Conservation (phyloP, 37 sponge, comb jelly and placozoan species). For the Petrosia ficiformis region DNA sequence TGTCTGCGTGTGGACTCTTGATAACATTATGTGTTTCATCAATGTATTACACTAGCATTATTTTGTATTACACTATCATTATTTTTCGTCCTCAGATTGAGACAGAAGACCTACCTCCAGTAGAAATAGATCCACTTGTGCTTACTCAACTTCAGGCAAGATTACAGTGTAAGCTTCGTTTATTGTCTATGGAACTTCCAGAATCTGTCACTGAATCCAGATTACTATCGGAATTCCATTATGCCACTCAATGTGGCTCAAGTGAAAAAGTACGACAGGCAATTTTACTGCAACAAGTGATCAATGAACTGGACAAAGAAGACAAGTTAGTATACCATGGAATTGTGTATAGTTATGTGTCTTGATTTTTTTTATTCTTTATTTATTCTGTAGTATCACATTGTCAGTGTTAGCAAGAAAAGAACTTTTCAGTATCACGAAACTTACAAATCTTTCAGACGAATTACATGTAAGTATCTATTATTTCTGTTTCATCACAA, state of each 20-base stretch:
- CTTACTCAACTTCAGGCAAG: neutral
- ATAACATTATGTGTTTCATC: neutral
- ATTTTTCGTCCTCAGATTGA: neutral
- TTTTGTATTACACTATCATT: neutral
- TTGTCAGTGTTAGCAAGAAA: conserved; percentile 17
- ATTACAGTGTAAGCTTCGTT: neutral
- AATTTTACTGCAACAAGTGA: conserved; percentile 12
- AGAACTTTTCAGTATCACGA: conserved; percentile 5
- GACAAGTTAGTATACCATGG: conserved; percentile 8
- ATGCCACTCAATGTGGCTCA: conserved; percentile 6
- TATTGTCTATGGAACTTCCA: neutral
- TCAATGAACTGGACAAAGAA: neutral
- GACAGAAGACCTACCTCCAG: conserved; percentile 6
- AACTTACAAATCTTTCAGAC: neutral
- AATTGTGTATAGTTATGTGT: neutral
- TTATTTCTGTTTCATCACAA: neutral
- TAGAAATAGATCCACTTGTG: neutral
- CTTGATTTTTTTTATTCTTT: neutral
- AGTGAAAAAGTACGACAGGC: conserved; percentile 2
- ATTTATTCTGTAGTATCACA: neutral
- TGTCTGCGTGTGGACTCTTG: too few species aligned
- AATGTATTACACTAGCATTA: neutral
- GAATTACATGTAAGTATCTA: neutral
- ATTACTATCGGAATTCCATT: neutral
- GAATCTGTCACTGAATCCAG: neutral